These are phyloP conservation scores for Rhipidura dahli DNA, from an alignment of 2,113 vertebrate genomes.

Conservation along the genomic window DNA sequence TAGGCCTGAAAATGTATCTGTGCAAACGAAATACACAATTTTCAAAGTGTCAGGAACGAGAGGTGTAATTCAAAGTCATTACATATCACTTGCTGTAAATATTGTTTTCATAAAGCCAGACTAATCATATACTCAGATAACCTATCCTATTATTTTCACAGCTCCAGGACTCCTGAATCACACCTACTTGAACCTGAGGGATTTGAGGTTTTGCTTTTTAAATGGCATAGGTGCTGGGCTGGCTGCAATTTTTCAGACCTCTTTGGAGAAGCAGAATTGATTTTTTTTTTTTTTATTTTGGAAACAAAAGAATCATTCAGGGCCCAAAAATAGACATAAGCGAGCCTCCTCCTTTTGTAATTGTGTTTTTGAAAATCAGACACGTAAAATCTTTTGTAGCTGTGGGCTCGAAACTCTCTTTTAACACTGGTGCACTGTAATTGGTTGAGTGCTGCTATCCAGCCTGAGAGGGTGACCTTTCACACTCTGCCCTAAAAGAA, in stretches of 20 bases:
- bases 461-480: conserved; percentile 91
- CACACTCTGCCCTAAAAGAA: conserved; percentile 83
- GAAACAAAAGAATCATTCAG: conserved; percentile 31
- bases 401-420: conserved; percentile 68
- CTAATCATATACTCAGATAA: conserved; percentile 17
- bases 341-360: conserved; percentile 22
- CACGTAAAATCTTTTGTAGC: conserved; percentile 80
- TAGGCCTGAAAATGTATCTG: background rate
- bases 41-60: background rate
- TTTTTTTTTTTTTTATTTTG: background rate
- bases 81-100: background rate
- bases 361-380: conserved; percentile 59
- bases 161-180: background rate
- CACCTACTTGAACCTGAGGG: conserved; percentile 29
- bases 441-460: conserved; percentile 87
- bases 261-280: conserved; percentile 6
- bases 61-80: background rate
- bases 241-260: background rate
- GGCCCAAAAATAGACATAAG: conserved; percentile 2
- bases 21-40: background rate
- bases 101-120: conserved; percentile 8
- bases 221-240: background rate
- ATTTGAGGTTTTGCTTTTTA: conserved; percentile 25
- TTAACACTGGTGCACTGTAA: conserved; percentile 83
- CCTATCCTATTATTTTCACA: conserved; percentile 9